Conservation (phyloP, 2,113 vertebrate species). For the Pristiophorus japonicus region DNA sequence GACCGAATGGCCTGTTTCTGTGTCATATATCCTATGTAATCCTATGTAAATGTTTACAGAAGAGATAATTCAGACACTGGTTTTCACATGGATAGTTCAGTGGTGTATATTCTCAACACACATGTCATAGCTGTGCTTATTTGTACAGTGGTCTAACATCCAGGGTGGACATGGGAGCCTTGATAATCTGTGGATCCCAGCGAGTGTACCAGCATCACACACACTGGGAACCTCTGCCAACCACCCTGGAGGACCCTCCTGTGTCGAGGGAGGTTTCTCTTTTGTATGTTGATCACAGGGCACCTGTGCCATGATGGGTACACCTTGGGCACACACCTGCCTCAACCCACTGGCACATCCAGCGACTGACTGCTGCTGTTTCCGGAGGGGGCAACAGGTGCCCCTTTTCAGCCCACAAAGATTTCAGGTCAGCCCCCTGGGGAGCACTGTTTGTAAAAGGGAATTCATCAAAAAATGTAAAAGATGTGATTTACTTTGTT, state of each 20-base stretch:
- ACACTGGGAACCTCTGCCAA: background rate
- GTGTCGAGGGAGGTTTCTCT: too few relatives aligned
- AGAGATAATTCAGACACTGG: background rate
- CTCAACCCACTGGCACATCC: background rate
- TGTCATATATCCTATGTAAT: too few relatives aligned
- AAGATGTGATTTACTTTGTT: background rate
- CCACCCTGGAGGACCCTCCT: background rate
- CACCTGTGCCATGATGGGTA: background rate
- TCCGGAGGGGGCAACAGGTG: background rate
- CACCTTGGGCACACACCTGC: background rate
- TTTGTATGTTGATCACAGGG: background rate
- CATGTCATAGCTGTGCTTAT: background rate
- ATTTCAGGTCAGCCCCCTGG: background rate
- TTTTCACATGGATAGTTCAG: background rate
- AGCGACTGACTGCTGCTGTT: background rate
- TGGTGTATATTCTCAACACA: background rate
- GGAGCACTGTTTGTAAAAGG: background rate
- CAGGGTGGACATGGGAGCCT: background rate
- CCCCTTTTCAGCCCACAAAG: background rate
- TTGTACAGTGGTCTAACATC: background rate
- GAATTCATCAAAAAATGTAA: background rate
- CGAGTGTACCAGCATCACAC: too few relatives aligned
- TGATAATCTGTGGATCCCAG: background rate
- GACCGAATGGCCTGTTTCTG: too few relatives aligned
- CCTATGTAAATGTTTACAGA: background rate